These are phyloP conservation scores for Micropterix aruncella DNA, from an alignment of 2,888 invertebrate genomes.

Conservation along the genomic window DNA sequence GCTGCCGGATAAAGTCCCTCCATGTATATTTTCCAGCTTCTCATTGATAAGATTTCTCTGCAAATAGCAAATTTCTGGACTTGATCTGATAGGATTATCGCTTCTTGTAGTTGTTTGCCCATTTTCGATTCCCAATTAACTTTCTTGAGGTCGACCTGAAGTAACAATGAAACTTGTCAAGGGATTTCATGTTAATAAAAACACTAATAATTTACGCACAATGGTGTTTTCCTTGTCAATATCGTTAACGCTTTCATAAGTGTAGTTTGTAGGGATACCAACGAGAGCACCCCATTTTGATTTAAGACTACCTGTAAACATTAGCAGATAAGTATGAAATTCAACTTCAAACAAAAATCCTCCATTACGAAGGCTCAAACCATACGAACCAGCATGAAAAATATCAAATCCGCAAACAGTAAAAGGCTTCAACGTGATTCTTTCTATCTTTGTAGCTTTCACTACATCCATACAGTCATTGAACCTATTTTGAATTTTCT, in stretches of 20 bases:
- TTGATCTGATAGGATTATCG: constrained; percentile 59
- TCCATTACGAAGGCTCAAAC: too few species aligned
- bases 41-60: constrained; percentile 50
- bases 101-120: constrained; percentile 46
- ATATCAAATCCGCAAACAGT: constrained; percentile 60
- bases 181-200: not conserved
- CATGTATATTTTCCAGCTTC: constrained; percentile 40
- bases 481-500: constrained; percentile 32
- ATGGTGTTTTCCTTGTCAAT: constrained; percentile 43
- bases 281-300: constrained; percentile 48
- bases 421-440: constrained; percentile 46
- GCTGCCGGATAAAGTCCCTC: constrained; percentile 39
- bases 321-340: not conserved
- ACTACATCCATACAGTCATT: constrained; percentile 45
- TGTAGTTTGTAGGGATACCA: constrained; percentile 62
- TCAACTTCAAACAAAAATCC: not conserved
- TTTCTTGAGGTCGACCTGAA: constrained; percentile 43
- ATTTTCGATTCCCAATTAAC: constrained; percentile 51
- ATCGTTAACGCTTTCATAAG: constrained; percentile 37
- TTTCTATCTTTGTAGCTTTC: constrained; percentile 33
- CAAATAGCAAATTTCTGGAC: constrained; percentile 73
- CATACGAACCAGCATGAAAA: constrained; percentile 47
- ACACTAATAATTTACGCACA: constrained; percentile 18
- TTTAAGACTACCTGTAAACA: constrained; percentile 13
- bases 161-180: constrained; percentile 6